phyloP scores from a whole-genome alignment of 1,140 invertebrate species.

The Leptinotarsa defecta region DNA sequence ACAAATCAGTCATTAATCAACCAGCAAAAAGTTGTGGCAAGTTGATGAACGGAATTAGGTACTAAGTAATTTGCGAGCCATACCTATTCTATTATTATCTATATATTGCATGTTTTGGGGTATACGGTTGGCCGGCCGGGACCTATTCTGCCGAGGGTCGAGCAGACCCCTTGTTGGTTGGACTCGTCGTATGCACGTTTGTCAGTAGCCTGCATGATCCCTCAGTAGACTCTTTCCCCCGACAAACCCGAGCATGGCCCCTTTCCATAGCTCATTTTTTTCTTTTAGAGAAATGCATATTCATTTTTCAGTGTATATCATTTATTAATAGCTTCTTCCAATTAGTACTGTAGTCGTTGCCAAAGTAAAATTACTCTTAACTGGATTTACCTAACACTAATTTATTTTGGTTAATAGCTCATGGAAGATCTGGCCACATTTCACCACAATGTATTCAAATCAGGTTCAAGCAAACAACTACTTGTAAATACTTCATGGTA shows the following conservation, averaged over 20 bases:
- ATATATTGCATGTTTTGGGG: slow-evolving; percentile 56
- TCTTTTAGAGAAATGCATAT: neutral
- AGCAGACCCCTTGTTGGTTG: slow-evolving; percentile 44
- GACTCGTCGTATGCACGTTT: slow-evolving; percentile 50
- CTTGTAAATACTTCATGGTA: too few relatives aligned
- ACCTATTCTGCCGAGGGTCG: slow-evolving; percentile 54
- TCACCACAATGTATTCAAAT: too few relatives aligned
- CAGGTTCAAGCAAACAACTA: too few relatives aligned
- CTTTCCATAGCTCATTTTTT: slow-evolving; percentile 6
- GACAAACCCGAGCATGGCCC: slow-evolving; percentile 13
- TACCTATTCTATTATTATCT: slow-evolving; percentile 48
- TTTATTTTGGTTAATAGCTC: too few relatives aligned
- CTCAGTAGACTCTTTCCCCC: slow-evolving; percentile 11
- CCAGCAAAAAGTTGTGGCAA: neutral
- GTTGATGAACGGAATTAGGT: slow-evolving; percentile 16
- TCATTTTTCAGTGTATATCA: neutral
- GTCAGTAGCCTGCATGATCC: slow-evolving; percentile 48
- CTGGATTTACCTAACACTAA: too few relatives aligned
- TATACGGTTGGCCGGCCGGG: slow-evolving; percentile 54
- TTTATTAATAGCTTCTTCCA: neutral
- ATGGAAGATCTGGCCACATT: too few relatives aligned
- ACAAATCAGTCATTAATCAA: too few relatives aligned
- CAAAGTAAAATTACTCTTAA: neutral
- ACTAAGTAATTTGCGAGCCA: slow-evolving; percentile 47
- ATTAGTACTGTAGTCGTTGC: neutral